phyloP scores from a whole-genome alignment of 2,888 invertebrate species.

The Tiliacea aurago region DNA sequence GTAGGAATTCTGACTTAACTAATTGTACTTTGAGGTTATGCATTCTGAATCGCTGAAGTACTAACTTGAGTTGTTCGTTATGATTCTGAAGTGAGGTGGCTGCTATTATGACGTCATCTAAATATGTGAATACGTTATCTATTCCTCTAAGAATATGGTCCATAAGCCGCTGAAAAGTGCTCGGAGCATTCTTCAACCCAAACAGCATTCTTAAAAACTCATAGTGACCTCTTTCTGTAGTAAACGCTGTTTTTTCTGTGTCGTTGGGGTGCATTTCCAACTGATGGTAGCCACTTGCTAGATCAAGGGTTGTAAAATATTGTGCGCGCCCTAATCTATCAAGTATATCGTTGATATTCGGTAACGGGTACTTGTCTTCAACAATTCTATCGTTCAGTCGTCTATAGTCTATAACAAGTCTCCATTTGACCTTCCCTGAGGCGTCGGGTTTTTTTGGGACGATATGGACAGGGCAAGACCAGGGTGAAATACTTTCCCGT shows the following conservation, averaged over 20 bases:
- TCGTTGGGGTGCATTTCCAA: conserved; percentile 2
- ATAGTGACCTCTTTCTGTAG: neutral
- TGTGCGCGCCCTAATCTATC: conserved; percentile 4
- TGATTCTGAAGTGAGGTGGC: too few relatives aligned
- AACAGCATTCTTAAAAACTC: too few relatives aligned
- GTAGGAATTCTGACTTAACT: too few relatives aligned
- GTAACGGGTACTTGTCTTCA: conserved; percentile 7
- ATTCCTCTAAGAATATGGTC: too few relatives aligned
- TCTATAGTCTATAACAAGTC: conserved; percentile 11
- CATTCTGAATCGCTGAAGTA: too few relatives aligned
- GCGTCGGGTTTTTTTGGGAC: neutral
- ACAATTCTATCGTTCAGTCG: conserved; percentile 4
- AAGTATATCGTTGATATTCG: neutral
- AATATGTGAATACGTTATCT: too few relatives aligned
- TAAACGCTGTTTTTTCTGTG: neutral
- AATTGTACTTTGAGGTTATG: too few relatives aligned
- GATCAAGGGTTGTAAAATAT: neutral
- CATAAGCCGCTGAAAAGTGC: too few relatives aligned
- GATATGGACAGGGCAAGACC: neutral
- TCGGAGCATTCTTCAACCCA: too few relatives aligned
- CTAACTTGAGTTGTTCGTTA: too few relatives aligned
- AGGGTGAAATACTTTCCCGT: neutral
- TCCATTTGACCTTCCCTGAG: conserved; percentile 2
- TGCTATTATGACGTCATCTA: too few relatives aligned
- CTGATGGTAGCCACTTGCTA: conserved; percentile 1